Evolutionary conservation across 2,797 vertebrate genomes (phyloP).

Genomic region (Molossus molossus): DNA sequence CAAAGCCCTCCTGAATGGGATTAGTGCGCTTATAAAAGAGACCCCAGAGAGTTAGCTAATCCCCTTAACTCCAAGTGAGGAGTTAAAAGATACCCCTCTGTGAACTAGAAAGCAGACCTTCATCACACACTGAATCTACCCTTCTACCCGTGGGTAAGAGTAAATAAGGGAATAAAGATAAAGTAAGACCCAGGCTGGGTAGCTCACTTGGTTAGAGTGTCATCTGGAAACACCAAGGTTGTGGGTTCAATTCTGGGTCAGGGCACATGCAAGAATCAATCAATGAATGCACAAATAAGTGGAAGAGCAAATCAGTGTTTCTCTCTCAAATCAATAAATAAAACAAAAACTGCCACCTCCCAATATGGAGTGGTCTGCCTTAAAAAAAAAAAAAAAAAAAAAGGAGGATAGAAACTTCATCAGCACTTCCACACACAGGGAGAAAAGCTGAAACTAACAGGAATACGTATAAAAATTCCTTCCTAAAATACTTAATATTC

Average conservation of each 20-base stretch:
- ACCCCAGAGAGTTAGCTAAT: not conserved
- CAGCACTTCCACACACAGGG: not conserved
- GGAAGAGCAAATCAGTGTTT: not conserved
- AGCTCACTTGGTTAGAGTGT: not conserved
- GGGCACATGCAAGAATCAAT: not conserved
- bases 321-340: not conserved
- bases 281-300: not conserved
- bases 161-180: slow-evolving; percentile 39
- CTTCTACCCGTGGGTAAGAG: not conserved
- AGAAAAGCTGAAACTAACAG: slow-evolving; percentile 40
- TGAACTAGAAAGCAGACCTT: not conserved
- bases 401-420: not conserved
- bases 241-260: not conserved
- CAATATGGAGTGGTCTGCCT: not conserved
- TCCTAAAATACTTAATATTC: slow-evolving; percentile 46
- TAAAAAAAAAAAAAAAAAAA: not conserved
- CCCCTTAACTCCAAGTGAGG: not conserved
- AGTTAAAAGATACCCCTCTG: not conserved
- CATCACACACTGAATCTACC: not conserved
- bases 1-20: not conserved
- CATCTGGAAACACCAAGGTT: not conserved
- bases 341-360: not conserved
- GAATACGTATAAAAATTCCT: slow-evolving; percentile 62
- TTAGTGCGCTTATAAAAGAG: not conserved
- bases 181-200: not conserved